A percentile compares a stretch with the other conserved stretches of the same genome.
Evolutionary conservation across 1,140 invertebrate species (phyloP).

Genomic region (Apis dorsata): DNA sequence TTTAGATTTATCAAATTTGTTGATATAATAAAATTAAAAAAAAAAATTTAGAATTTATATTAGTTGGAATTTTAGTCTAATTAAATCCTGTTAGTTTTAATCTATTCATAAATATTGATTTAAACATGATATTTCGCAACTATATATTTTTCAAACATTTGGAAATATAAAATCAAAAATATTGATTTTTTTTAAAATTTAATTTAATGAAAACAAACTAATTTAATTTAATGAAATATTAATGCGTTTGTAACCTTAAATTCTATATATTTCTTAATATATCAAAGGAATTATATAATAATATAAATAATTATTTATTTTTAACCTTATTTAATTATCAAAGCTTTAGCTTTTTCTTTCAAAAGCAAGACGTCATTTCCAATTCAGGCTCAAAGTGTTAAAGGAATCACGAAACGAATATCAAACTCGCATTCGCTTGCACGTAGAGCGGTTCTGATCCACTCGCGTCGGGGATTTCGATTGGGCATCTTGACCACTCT

Average conservation of each 20-base stretch:
- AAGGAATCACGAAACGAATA: neutral
- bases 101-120: too few relatives aligned
- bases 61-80: neutral
- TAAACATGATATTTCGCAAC: too few relatives aligned
- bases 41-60: neutral
- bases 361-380: neutral
- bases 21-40: neutral
- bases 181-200: too few relatives aligned
- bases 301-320: neutral
- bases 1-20: neutral
- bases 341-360: neutral
- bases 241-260: too few relatives aligned
- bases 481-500: slow-evolving; percentile 47
- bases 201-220: too few relatives aligned
- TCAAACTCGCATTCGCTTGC: neutral
- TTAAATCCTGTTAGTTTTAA: too few relatives aligned
- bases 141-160: too few relatives aligned
- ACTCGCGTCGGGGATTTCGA: slow-evolving; percentile 49
- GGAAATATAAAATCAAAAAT: too few relatives aligned
- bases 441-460: slow-evolving; percentile 32
- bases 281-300: neutral
- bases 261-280: neutral
- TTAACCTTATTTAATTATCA: neutral
- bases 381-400: slow-evolving; percentile 19
- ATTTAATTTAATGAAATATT: too few relatives aligned